Evolutionary conservation across 2,888 invertebrate genomes (phyloP).

Genomic region (Melinaea marsaeus): DNA sequence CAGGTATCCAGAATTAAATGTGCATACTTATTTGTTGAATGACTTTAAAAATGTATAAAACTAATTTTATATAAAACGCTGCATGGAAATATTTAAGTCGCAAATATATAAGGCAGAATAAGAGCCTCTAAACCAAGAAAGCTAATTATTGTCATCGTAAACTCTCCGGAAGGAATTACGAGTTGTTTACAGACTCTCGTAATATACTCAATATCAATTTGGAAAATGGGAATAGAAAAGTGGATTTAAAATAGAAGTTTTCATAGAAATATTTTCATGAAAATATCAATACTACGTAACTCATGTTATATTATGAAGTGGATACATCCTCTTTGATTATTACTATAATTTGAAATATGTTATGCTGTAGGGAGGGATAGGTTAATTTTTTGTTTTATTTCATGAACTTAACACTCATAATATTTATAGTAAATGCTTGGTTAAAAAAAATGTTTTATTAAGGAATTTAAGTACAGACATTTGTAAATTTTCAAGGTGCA

Average conservation of each 20-base stretch:
- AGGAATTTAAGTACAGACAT: too few relatives aligned
- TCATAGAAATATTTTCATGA: background rate
- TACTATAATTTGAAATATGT: too few relatives aligned
- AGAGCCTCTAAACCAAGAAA: conserved; percentile 20
- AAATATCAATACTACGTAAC: background rate
- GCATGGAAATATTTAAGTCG: conserved; percentile 1
- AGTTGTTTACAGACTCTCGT: conserved; percentile 34
- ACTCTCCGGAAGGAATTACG: conserved; percentile 33
- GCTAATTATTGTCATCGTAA: conserved; percentile 34
- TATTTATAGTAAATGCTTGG: too few relatives aligned
- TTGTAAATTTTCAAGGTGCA: too few relatives aligned
- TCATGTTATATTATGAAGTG: too few relatives aligned
- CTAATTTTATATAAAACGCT: background rate
- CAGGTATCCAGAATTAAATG: conserved; percentile 1
- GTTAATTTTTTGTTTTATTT: too few relatives aligned
- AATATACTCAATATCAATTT: conserved; percentile 8
- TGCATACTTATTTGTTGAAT: background rate
- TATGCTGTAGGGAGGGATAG: too few relatives aligned
- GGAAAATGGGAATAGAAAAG: conserved; percentile 11
- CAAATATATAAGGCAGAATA: conserved; percentile 17
- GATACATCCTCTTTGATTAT: too few relatives aligned
- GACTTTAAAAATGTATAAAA: too few relatives aligned
- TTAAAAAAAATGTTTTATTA: too few relatives aligned
- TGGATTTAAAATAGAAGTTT: conserved; percentile 9
- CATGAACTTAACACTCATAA: too few relatives aligned